Conservation (phyloP, 2,113 vertebrate genomes). For the Brachyhypopomus gauderio region DNA sequence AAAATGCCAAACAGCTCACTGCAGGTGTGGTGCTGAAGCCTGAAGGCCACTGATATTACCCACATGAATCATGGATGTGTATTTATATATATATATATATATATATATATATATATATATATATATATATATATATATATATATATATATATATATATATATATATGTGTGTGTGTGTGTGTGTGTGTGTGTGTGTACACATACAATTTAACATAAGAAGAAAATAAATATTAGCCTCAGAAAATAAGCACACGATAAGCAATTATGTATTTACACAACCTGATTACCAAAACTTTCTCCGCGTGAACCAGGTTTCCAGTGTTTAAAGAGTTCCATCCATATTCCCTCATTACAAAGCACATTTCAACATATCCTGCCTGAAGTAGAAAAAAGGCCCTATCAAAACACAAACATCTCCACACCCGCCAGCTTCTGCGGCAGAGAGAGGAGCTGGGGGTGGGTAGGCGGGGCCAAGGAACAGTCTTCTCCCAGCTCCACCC, state of each 20-base stretch:
- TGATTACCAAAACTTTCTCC: conserved; percentile 40
- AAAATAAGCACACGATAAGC: conserved; percentile 31
- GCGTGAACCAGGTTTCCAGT: conserved; percentile 64
- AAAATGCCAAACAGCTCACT: too few relatives aligned
- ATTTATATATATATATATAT: too few relatives aligned
- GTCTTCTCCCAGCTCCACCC: too few relatives aligned
- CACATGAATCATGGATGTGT: too few relatives aligned
- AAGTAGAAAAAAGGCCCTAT: neutral
- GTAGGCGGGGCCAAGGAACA: neutral
- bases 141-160: neutral
- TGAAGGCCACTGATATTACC: too few relatives aligned
- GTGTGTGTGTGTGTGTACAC: neutral
- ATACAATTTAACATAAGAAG: conserved; percentile 4
- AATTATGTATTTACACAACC: conserved; percentile 37
- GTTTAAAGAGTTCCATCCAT: conserved; percentile 48
- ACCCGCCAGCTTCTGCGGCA: conserved; percentile 42
- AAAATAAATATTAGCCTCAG: conserved; percentile 57
- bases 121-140: too few relatives aligned
- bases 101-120: too few relatives aligned
- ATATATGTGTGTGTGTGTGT: too few relatives aligned
- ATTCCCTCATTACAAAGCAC: neutral
- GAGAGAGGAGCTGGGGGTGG: conserved; percentile 51
- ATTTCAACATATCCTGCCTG: neutral
- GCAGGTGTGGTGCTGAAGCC: too few relatives aligned
- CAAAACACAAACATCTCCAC: conserved; percentile 26